Conservation (phyloP, 2,888 invertebrate genomes). For the Eupithecia tripunctaria region DNA sequence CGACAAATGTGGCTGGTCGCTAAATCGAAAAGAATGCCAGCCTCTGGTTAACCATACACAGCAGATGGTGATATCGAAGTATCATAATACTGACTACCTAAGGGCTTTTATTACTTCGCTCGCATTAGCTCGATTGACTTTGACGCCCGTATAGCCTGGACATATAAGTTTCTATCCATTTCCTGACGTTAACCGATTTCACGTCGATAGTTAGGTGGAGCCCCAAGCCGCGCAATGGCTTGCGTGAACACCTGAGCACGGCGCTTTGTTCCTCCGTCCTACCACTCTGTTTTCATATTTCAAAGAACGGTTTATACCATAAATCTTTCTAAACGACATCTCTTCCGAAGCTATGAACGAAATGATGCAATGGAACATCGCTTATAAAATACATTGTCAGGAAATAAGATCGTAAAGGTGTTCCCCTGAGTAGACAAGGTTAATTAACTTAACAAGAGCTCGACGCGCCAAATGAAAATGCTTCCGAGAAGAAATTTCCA, state of each 20-base stretch:
- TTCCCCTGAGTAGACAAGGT: constrained; percentile 6
- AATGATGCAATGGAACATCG: constrained; percentile 3
- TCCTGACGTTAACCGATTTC: constrained; percentile 27
- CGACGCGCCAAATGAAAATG: constrained; percentile 8
- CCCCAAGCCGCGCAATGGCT: constrained; percentile 52
- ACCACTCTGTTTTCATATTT: constrained; percentile 28
- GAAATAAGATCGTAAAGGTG: constrained; percentile 7
- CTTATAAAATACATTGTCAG: background rate
- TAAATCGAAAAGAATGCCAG: background rate
- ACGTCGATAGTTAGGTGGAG: background rate
- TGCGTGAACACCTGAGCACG: constrained; percentile 50
- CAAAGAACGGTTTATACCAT: constrained; percentile 13
- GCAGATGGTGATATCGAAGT: background rate
- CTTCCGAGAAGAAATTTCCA: constrained; percentile 6
- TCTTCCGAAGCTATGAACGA: background rate
- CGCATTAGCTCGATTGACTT: background rate
- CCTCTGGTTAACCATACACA: background rate
- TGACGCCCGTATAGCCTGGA: background rate
- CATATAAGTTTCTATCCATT: constrained; percentile 36
- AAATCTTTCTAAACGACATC: constrained; percentile 13
- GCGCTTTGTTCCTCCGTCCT: constrained; percentile 29
- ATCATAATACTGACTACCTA: background rate
- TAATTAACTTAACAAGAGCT: constrained; percentile 11
- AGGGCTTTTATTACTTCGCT: background rate
- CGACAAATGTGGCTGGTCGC: background rate